A percentile compares a stretch with the other conserved stretches of the same genome.
Conservation (phyloP, 2,888 invertebrate genomes). For the Apotomis capreana region DNA sequence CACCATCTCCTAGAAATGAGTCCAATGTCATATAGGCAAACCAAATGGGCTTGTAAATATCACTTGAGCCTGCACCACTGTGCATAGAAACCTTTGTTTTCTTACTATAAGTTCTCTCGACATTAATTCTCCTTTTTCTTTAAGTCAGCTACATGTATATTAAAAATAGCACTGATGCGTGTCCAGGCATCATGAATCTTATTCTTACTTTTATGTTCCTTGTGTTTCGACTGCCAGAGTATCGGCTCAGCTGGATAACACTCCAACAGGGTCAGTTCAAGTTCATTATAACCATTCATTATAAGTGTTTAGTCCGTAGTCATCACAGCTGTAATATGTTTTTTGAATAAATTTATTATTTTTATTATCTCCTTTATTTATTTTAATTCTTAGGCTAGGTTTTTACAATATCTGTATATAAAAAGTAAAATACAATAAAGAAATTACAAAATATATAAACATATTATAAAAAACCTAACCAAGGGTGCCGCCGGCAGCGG, state of each 20-base stretch:
- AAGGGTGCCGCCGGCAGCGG: too few species aligned
- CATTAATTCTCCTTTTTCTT: neutral
- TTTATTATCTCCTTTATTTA: too few species aligned
- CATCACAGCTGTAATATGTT: too few species aligned
- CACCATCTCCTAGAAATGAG: constrained; percentile 11
- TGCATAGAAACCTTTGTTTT: constrained; percentile 26
- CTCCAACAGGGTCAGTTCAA: constrained; percentile 28
- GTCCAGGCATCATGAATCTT: constrained; percentile 42
- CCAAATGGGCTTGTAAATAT: constrained; percentile 10
- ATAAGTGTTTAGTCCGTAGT: too few species aligned
- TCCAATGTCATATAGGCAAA: constrained; percentile 10
- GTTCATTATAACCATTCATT: too few species aligned
- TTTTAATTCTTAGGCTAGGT: too few species aligned
- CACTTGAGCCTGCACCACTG: constrained; percentile 10
- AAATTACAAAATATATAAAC: too few species aligned
- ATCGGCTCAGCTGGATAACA: constrained; percentile 34
- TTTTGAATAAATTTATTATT: too few species aligned
- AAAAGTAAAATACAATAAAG: too few species aligned
- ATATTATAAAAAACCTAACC: too few species aligned
- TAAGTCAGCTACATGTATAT: constrained; percentile 38
- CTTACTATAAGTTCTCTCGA: constrained; percentile 13
- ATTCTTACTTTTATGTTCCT: constrained; percentile 37
- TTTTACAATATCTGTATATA: too few species aligned
- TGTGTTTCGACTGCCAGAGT: constrained; percentile 28
- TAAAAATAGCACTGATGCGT: constrained; percentile 37